These are phyloP conservation scores for Sepioteuthis lessoniana DNA, from an alignment of 2,888 invertebrate genomes.

Conservation along the genomic window DNA sequence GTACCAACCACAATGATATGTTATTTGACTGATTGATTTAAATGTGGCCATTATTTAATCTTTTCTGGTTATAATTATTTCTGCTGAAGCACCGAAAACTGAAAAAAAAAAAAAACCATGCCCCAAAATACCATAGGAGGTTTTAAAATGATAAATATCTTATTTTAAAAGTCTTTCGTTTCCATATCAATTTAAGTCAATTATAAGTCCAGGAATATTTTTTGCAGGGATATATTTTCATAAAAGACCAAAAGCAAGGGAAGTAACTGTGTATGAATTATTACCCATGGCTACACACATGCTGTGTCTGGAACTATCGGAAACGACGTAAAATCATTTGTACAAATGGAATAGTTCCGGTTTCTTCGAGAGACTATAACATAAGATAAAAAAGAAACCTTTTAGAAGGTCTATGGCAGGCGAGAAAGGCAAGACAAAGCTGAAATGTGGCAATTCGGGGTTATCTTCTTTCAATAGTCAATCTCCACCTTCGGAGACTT, in stretches of 20 bases:
- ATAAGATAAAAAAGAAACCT: background rate
- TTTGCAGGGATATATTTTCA: background rate
- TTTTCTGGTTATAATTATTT: no score
- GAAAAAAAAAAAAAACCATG: no score
- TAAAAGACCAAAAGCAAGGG: background rate
- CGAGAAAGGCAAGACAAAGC: background rate
- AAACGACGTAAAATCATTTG: background rate
- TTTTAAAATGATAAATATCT: no score
- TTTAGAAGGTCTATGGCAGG: background rate
- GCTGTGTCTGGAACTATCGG: background rate
- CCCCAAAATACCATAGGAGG: no score
- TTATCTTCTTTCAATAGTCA: background rate
- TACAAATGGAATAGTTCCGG: background rate
- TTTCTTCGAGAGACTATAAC: background rate
- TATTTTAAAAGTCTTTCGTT: no score
- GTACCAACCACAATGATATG: no score
- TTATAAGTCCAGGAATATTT: background rate
- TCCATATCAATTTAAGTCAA: no score
- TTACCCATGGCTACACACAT: background rate
- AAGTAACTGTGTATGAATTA: background rate
- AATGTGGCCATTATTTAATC: no score
- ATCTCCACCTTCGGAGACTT: background rate
- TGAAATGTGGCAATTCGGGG: background rate
- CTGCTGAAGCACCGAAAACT: no score
- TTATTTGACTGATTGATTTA: no score